Conservation (phyloP, 2,888 invertebrate species). For the Tanytarsus gracilentus region DNA sequence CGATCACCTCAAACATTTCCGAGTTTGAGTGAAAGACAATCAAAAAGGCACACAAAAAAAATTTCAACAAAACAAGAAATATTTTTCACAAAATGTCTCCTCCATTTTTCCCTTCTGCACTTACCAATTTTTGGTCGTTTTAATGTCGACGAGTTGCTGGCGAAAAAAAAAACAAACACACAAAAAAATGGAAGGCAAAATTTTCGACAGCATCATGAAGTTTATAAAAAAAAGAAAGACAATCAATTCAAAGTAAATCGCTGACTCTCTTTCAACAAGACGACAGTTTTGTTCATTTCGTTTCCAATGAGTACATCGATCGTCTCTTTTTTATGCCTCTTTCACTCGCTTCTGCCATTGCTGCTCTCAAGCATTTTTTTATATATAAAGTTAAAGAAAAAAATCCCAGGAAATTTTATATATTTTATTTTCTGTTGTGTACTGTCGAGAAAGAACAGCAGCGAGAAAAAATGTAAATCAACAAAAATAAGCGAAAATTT, state of each 20-base stretch:
- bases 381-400: background rate
- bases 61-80: too few relatives aligned
- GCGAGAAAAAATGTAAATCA: slow-evolving; percentile 14
- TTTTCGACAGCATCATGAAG: slow-evolving; percentile 1
- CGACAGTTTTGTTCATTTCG: background rate
- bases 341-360: background rate
- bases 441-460: background rate
- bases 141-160: too few relatives aligned
- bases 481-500: slow-evolving; percentile 7
- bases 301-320: background rate
- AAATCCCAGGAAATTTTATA: background rate
- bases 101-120: too few relatives aligned
- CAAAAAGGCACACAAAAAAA: too few relatives aligned
- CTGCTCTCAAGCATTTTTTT: background rate
- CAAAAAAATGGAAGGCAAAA: background rate
- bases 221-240: slow-evolving; percentile 10
- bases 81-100: too few relatives aligned
- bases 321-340: background rate
- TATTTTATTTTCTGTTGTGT: background rate
- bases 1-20: too few relatives aligned
- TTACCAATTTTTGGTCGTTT: too few relatives aligned
- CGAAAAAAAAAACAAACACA: background rate
- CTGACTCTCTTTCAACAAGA: background rate
- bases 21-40: too few relatives aligned
- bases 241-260: slow-evolving; percentile 25